These are phyloP conservation scores for Ennomos erosarius DNA, from an alignment of 2,888 invertebrate species.

Conservation along the genomic window DNA sequence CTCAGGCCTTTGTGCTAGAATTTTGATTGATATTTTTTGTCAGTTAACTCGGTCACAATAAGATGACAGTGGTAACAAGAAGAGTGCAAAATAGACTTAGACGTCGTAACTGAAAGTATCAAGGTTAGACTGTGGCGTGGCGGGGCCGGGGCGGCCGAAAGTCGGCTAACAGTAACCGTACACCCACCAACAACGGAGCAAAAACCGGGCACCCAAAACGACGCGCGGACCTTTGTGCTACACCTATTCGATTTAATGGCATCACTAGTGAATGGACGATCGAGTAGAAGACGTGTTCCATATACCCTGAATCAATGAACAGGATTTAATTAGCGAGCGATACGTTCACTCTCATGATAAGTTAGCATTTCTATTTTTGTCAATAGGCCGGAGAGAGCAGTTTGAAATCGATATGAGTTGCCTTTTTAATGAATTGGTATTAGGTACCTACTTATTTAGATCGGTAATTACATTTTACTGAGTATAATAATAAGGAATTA, in stretches of 20 bases:
- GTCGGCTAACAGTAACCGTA: conserved; percentile 82
- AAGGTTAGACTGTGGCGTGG: conserved; percentile 80
- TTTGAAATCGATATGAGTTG: conserved; percentile 51
- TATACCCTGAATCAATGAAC: conserved; percentile 57
- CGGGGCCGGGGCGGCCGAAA: conserved; percentile 74
- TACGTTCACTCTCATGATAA: conserved; percentile 50
- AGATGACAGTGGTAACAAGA: conserved; percentile 83
- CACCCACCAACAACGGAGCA: conserved; percentile 65
- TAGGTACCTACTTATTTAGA: conserved; percentile 36
- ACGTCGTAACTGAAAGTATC: conserved; percentile 82
- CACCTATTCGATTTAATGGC: conserved; percentile 75
- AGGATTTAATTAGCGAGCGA: conserved; percentile 68
- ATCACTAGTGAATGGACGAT: conserved; percentile 68
- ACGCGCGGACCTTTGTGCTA: conserved; percentile 69
- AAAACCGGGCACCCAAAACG: conserved; percentile 71
- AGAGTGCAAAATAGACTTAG: conserved; percentile 79
- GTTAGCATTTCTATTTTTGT: conserved; percentile 48
- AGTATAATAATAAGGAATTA: conserved; percentile 53
- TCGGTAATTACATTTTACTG: conserved; percentile 46
- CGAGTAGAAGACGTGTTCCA: conserved; percentile 52
- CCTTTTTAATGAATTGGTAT: conserved; percentile 45
- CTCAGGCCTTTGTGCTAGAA: conserved; percentile 83
- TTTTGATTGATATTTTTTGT: conserved; percentile 86
- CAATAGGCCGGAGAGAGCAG: conserved; percentile 59
- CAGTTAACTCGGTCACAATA: conserved; percentile 81